These are phyloP conservation scores for Chlorops oryzae DNA, from an alignment of 1,140 invertebrate genomes.

Conservation along the genomic window DNA sequence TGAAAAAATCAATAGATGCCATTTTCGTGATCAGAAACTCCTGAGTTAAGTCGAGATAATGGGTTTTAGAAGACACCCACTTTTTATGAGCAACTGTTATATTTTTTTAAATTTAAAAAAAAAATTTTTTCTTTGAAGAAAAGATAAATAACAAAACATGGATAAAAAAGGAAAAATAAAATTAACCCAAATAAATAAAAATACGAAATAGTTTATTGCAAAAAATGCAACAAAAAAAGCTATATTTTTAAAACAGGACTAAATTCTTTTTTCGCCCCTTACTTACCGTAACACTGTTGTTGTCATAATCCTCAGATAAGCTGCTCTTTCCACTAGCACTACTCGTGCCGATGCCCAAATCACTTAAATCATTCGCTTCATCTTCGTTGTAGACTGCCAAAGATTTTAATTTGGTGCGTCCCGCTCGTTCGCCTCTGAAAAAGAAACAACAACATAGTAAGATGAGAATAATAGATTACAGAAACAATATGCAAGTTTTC, in stretches of 20 bases:
- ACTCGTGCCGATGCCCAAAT: slow-evolving; percentile 72
- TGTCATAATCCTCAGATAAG: slow-evolving; percentile 64
- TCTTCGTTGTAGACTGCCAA: slow-evolving; percentile 67
- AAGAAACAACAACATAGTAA: background rate
- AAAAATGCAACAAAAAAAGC: slow-evolving; percentile 11
- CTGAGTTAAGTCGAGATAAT: slow-evolving; percentile 16
- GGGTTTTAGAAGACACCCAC: slow-evolving; percentile 16
- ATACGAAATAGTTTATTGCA: slow-evolving; percentile 6
- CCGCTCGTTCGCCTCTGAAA: slow-evolving; percentile 53
- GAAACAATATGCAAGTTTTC: too few relatives aligned
- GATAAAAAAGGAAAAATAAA: slow-evolving; percentile 11
- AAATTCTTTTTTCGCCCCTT: slow-evolving; percentile 3
- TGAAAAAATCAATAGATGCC: too few relatives aligned
- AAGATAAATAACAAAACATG: slow-evolving; percentile 5
- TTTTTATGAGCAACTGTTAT: slow-evolving; percentile 39
- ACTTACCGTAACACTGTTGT: slow-evolving; percentile 63
- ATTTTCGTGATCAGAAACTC: slow-evolving; percentile 24
- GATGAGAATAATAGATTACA: background rate
- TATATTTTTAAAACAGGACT: background rate
- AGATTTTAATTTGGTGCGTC: slow-evolving; percentile 52
- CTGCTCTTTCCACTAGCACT: slow-evolving; percentile 68
- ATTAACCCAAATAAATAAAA: slow-evolving; percentile 9
- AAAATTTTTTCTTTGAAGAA: background rate
- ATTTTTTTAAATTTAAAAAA: background rate
- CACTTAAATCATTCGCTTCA: slow-evolving; percentile 73